Evolutionary conservation across 92 coral and sea anemone genomes (phyloP).

Genomic region (Porites cylindrica): DNA sequence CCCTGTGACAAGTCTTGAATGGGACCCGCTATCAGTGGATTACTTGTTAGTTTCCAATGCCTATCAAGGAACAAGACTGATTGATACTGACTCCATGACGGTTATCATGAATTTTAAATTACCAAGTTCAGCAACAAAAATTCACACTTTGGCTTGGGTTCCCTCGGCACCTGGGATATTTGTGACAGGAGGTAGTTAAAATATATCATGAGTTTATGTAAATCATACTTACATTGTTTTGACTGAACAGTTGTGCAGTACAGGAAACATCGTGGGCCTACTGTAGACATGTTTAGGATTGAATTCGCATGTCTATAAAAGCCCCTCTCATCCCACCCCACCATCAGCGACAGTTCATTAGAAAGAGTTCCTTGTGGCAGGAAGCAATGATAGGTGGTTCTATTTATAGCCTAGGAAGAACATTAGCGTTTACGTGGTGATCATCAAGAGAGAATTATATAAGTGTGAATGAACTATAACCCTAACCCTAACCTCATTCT

Average conservation of each 20-base stretch:
- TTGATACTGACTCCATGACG: constrained; percentile 89
- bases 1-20: constrained; percentile 91
- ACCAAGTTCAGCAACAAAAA: constrained; percentile 86
- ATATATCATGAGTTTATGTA: too few species aligned
- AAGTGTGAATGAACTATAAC: too few species aligned
- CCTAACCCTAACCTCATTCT: too few species aligned
- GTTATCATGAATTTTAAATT: constrained; percentile 92
- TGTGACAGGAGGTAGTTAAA: constrained; percentile 88
- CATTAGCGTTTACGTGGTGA: too few species aligned
- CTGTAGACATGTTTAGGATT: background rate
- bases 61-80: constrained; percentile 74
- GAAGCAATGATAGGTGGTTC: too few species aligned
- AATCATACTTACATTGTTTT: background rate
- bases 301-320: too few species aligned
- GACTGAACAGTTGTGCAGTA: background rate
- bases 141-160: constrained; percentile 90
- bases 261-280: background rate
- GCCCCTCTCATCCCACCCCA: too few species aligned
- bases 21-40: constrained; percentile 94
- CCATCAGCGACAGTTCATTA: too few species aligned
- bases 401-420: too few species aligned
- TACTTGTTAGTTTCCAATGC: constrained; percentile 90
- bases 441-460: too few species aligned
- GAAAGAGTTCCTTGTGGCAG: too few species aligned
- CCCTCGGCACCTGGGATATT: constrained; percentile 98